Base-by-base conservation (phyloP, 1,140 invertebrate genomes). In the Latrodectus geometricus region DNA sequence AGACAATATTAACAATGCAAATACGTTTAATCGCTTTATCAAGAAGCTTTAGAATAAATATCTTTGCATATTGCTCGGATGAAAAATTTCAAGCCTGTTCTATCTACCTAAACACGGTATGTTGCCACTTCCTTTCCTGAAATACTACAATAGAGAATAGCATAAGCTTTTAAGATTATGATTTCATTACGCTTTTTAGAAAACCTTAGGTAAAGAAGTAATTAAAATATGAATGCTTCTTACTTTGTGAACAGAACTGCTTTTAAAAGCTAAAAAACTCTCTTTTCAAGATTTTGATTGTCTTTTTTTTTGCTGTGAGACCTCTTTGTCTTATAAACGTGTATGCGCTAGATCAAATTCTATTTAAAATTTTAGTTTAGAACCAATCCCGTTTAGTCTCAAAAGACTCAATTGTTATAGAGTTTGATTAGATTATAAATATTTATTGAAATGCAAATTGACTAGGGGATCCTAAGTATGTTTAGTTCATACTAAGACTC, bases 221-320 rank as follows among this genome's bases (percentile, higher is more conserved):
- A 78, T 78, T 78, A 78, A 66, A 78, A 78, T 78, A 78, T 66
- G 61, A 78, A 78, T 78, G 35, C 7, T 65, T 14, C 61, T 78
- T 78, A 66, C 65, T 68, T 23, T 78, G 48, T 17, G 65, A 21
- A 49, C 7, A 15, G 35, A 21, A n/a, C 21, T 15, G 15, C 52
- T 56, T 35, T 56, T 23, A 14, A 20, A 56, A 35, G 54, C 35
- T 76, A 56, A 20, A 20, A 56, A 20, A 21, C 7, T 9, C 21
- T 76, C 61, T 48, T 23, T 76, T 54, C 54, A 76, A 35, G 35
- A 52, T 54, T 75, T 21, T 20, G 35, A 48, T 11, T 14, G 12
- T 65, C n/a, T 65, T n/a, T 65, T 65, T 15, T 65, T 15, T 65
- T 65, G 12, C 12, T 17, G 15, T 72, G 12, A 11, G 49, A 20